A percentile compares a stretch with the other conserved stretches of the same genome.
Evolutionary conservation across 2,113 vertebrate genomes (phyloP).

Genomic region (Epinephelus lanceolatus): DNA sequence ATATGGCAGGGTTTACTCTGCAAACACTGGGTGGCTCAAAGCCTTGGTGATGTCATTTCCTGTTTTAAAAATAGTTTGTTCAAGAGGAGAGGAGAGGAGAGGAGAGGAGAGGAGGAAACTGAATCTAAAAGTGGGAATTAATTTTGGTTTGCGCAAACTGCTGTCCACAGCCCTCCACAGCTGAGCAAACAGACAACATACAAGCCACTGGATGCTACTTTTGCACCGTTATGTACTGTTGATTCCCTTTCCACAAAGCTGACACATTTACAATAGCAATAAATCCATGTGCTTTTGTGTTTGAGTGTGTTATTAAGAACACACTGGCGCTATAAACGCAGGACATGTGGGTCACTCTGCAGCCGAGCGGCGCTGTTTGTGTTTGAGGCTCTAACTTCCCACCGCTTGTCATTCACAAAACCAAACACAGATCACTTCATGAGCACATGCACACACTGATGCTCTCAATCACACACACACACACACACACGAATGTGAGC

Average conservation of each 20-base stretch:
- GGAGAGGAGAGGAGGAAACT: neutral
- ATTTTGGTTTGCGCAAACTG: slow-evolving; percentile 1
- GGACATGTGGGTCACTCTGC: neutral
- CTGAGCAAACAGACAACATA: slow-evolving; percentile 68
- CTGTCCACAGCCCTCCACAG: slow-evolving; percentile 32
- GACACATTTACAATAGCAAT: slow-evolving; percentile 23
- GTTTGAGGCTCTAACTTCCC: slow-evolving; percentile 5
- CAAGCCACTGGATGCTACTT: slow-evolving; percentile 6
- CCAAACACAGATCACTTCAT: slow-evolving; percentile 1
- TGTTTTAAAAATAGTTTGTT: slow-evolving; percentile 45
- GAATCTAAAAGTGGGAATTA: neutral
- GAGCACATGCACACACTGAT: slow-evolving; percentile 14
- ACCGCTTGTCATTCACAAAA: slow-evolving; percentile 35
- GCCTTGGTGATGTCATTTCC: slow-evolving; percentile 42
- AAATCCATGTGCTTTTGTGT: slow-evolving; percentile 10
- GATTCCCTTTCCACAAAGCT: neutral
- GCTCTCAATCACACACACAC: neutral
- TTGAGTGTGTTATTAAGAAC: neutral
- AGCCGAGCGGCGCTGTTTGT: slow-evolving; percentile 5
- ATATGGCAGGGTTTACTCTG: slow-evolving; percentile 31
- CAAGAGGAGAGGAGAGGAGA: neutral
- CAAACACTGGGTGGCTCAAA: slow-evolving; percentile 20
- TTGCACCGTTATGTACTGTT: neutral
- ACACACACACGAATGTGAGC: neutral
- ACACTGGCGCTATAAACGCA: slow-evolving; percentile 8